Evolutionary conservation across 1,140 invertebrate genomes (phyloP).

Genomic region (Antheraea pernyi): DNA sequence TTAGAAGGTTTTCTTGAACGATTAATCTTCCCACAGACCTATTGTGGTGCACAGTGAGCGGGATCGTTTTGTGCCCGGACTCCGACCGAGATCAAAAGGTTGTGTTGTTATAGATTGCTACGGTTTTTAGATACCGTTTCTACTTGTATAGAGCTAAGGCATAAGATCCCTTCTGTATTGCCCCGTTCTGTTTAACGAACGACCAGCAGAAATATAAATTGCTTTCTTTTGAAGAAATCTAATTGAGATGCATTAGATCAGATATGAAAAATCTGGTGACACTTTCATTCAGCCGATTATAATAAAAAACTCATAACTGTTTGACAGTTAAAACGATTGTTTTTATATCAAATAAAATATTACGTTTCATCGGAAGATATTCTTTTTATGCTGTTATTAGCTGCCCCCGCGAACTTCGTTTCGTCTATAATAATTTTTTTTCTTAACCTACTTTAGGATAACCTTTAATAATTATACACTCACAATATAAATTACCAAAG

Average conservation of each 20-base stretch:
- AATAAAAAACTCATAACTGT: not conserved
- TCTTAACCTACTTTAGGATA: no score
- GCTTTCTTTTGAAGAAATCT: constrained; percentile 23
- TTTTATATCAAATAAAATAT: not conserved
- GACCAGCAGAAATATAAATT: constrained; percentile 21
- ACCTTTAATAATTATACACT: no score
- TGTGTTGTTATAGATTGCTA: constrained; percentile 29
- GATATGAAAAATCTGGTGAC: constrained; percentile 10
- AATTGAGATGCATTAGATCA: constrained; percentile 19
- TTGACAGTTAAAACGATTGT: not conserved
- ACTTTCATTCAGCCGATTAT: not conserved
- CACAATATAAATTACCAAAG: no score
- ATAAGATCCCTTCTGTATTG: constrained; percentile 2
- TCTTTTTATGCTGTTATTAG: no score
- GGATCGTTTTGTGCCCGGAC: constrained; percentile 63
- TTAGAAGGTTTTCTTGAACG: constrained; percentile 63
- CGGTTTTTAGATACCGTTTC: constrained; percentile 27
- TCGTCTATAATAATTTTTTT: no score
- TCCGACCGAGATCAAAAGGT: constrained; percentile 62
- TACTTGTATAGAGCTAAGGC: constrained; percentile 17
- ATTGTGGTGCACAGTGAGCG: constrained; percentile 63
- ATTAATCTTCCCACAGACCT: constrained; percentile 71
- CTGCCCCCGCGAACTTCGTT: no score
- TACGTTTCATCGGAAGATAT: not conserved
- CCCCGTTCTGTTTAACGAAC: not conserved